Evolutionary conservation across 2,888 invertebrate species (phyloP).

Genomic region (Dinocampus coccinellae): DNA sequence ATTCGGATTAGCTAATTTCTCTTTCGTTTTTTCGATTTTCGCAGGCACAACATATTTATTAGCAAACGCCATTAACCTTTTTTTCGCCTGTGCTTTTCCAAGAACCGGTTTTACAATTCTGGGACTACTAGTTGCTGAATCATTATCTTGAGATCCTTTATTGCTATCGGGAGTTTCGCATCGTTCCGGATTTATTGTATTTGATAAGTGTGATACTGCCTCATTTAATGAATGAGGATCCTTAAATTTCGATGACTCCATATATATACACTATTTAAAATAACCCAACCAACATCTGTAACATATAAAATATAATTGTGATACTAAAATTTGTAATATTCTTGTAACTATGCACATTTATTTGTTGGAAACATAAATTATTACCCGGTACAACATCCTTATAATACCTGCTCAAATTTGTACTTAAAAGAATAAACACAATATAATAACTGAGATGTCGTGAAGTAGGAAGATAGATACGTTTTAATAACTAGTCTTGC

Average conservation of each 20-base stretch:
- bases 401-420: too few relatives aligned
- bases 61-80: constrained; percentile 67
- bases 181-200: constrained; percentile 47
- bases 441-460: not conserved
- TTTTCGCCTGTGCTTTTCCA: constrained; percentile 66
- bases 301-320: not conserved
- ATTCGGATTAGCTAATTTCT: constrained; percentile 38
- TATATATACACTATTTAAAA: not conserved
- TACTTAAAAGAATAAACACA: not conserved
- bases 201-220: constrained; percentile 43
- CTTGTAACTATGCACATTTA: too few relatives aligned
- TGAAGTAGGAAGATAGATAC: not conserved
- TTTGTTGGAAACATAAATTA: too few relatives aligned
- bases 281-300: not conserved
- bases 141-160: constrained; percentile 44
- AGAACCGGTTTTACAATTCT: constrained; percentile 63
- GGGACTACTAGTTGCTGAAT: constrained; percentile 52
- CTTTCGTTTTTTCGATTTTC: constrained; percentile 54
- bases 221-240: constrained; percentile 44
- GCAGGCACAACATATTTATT: constrained; percentile 60
- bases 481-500: not conserved
- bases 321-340: not conserved
- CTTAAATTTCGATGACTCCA: constrained; percentile 25
- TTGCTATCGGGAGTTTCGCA: constrained; percentile 59
- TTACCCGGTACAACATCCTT: too few relatives aligned